Percentiles rank a stretch among this genome's conserved stretches.
Evolutionary conservation across 1,140 invertebrate species (phyloP).

Genomic region (Watersipora subatra): DNA sequence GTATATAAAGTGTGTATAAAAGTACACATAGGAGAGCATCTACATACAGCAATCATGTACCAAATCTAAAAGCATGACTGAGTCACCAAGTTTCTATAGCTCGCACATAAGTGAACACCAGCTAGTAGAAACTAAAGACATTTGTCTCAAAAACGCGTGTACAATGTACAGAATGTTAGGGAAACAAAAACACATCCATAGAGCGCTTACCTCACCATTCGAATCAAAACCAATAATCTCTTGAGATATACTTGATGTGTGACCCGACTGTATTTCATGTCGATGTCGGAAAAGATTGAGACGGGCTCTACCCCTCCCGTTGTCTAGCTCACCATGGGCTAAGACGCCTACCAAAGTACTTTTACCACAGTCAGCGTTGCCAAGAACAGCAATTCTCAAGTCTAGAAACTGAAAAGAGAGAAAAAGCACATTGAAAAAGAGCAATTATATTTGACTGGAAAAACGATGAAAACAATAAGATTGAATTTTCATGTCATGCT

Average conservation of each 20-base stretch:
- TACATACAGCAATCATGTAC: too few relatives aligned
- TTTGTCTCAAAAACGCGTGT: too few relatives aligned
- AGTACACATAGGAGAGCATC: too few relatives aligned
- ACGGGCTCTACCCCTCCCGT: conserved; percentile 80
- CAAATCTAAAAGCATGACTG: too few relatives aligned
- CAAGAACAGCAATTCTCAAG: conserved; percentile 76
- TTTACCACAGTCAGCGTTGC: conserved; percentile 83
- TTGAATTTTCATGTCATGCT: too few relatives aligned
- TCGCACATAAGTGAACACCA: too few relatives aligned
- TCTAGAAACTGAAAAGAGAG: conserved; percentile 48
- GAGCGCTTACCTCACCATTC: conserved; percentile 35
- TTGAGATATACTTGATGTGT: conserved; percentile 89
- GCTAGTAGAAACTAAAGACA: too few relatives aligned
- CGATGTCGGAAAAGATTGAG: conserved; percentile 89
- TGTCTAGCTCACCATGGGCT: conserved; percentile 86
- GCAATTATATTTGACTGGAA: not conserved
- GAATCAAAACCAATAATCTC: conserved; percentile 79
- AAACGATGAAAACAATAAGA: too few relatives aligned
- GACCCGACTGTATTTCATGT: conserved; percentile 88
- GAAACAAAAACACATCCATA: not conserved
- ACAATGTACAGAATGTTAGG: too few relatives aligned
- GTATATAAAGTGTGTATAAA: too few relatives aligned
- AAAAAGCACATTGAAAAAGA: conserved; percentile 3
- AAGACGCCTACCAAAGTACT: conserved; percentile 83
- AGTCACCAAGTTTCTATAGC: too few relatives aligned